Percentiles rank a stretch among this genome's conserved stretches.
phyloP scores from a whole-genome alignment of 2,797 vertebrate genomes.

The Phoxinus dragarum region DNA sequence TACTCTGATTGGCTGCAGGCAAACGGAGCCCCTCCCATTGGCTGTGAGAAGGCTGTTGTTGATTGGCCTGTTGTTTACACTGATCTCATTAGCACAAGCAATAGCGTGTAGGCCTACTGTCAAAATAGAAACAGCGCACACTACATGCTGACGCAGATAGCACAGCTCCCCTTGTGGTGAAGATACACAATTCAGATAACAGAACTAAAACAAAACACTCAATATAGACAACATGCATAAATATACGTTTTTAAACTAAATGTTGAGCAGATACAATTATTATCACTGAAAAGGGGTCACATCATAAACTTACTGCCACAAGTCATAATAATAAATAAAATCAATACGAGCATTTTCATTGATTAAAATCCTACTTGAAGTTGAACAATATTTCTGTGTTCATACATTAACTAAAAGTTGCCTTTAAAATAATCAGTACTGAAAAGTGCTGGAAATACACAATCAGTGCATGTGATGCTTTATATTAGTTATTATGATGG shows the following conservation, averaged over 20 bases:
- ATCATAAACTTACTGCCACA: not conserved
- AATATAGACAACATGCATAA: not conserved
- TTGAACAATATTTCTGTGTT: too few relatives aligned
- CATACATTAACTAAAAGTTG: not conserved
- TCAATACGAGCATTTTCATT: not conserved
- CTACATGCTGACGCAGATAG: slow-evolving; percentile 27
- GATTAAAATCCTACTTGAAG: not conserved
- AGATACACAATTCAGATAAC: slow-evolving; percentile 29
- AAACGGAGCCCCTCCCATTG: slow-evolving; percentile 66
- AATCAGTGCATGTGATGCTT: slow-evolving; percentile 55
- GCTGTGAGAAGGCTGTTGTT: slow-evolving; percentile 68
- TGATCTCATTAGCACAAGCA: slow-evolving; percentile 73
- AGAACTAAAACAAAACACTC: not conserved
- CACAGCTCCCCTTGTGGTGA: slow-evolving; percentile 65
- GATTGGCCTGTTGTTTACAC: slow-evolving; percentile 71
- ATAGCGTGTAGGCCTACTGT: slow-evolving; percentile 66
- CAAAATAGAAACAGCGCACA: slow-evolving; percentile 60
- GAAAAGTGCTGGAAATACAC: slow-evolving; percentile 30
- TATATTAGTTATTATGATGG: slow-evolving; percentile 55
- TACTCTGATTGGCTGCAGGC: slow-evolving; percentile 62
- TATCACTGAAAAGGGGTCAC: not conserved
- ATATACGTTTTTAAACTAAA: not conserved
- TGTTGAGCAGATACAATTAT: not conserved
- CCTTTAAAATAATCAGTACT: not conserved
- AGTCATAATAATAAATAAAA: not conserved